Evolutionary conservation across 2,888 invertebrate species (phyloP), one percentile per base, ranked within the genome.

Genomic region (Scaptomyza parva): DNA sequence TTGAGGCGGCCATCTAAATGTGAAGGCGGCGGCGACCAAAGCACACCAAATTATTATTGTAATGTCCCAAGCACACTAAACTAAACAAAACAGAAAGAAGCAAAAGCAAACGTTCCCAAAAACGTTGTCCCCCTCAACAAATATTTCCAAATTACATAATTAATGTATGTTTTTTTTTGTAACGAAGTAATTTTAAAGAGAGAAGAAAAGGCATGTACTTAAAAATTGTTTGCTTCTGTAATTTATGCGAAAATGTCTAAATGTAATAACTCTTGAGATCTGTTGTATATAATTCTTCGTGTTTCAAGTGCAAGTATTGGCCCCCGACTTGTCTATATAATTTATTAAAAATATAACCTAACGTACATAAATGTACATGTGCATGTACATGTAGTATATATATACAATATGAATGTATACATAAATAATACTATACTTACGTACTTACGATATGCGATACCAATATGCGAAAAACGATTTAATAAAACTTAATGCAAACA

Each of bases 1-100:
- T 76, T 8, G 88, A 87, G 62, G 76, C 76, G 63, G 83, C 61
- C 44, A 72, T 87, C 26, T 82, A 70, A 63, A 14, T 12, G 17
- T 9, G 30, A 18, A 9, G 40, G 57, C 40, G 28, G 55, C 39
- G 28, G 35, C 22, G 48, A 58, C 57, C 40, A 61, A 76, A 86
- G 66, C 75, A 86, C 70, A 88, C 88, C 88, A 88, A 82, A 86
- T 86, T 79, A 80, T 82, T 82, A 76, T 71, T 70, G 58, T 84
- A 81, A 76, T 79, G 67, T 60, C 71, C 78, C 75, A 64, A 65
- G 59, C 76, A 71, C 72, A 71, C 72, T 44, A 26, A 63, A 30
- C 43, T 14, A n/a, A 45, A n/a, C n/a, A n/a, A n/a, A n/a, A n/a
- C n/a, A n/a, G n/a, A n/a, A n/a, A n/a, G n/a, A 41, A 11, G 39